phyloP scores from a whole-genome alignment of 2,797 vertebrate genomes.

The Buceros bicornis region DNA sequence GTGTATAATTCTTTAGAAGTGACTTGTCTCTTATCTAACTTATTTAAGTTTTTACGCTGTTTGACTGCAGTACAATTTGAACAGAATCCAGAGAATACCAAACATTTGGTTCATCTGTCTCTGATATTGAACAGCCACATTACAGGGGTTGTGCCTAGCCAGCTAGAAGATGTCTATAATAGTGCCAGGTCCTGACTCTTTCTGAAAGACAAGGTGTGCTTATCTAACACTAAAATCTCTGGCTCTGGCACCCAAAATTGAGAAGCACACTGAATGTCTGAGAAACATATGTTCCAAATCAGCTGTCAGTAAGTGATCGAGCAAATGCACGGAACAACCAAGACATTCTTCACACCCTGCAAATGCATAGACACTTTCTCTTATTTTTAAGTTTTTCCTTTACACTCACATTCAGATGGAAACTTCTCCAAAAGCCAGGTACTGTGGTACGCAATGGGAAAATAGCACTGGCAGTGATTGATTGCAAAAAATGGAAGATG shows the following conservation, averaged over 20 bases:
- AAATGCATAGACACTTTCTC: not conserved
- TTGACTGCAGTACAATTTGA: not conserved
- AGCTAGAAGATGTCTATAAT: not conserved
- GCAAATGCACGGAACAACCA: not conserved
- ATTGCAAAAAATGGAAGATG: slow-evolving; percentile 67
- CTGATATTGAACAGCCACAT: not conserved
- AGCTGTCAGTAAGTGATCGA: not conserved
- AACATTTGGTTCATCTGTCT: slow-evolving; percentile 1
- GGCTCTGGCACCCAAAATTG: not conserved
- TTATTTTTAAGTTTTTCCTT: slow-evolving; percentile 24
- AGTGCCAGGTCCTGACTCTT: not conserved
- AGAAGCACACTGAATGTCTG: not conserved
- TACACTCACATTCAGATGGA: not conserved
- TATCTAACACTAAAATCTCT: slow-evolving; percentile 35
- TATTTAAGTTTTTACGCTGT: not conserved
- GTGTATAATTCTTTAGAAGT: not conserved
- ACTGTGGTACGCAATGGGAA: slow-evolving; percentile 29
- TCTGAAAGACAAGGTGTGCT: slow-evolving; percentile 15
- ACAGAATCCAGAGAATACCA: slow-evolving; percentile 16
- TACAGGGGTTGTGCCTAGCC: not conserved
- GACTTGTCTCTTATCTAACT: not conserved
- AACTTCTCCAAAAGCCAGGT: slow-evolving; percentile 38
- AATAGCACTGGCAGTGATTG: slow-evolving; percentile 51
- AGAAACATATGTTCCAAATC: slow-evolving; percentile 35
- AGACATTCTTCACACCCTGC: slow-evolving; percentile 31